Conservation (phyloP, 2,888 invertebrate species). For the Labia minor region DNA sequence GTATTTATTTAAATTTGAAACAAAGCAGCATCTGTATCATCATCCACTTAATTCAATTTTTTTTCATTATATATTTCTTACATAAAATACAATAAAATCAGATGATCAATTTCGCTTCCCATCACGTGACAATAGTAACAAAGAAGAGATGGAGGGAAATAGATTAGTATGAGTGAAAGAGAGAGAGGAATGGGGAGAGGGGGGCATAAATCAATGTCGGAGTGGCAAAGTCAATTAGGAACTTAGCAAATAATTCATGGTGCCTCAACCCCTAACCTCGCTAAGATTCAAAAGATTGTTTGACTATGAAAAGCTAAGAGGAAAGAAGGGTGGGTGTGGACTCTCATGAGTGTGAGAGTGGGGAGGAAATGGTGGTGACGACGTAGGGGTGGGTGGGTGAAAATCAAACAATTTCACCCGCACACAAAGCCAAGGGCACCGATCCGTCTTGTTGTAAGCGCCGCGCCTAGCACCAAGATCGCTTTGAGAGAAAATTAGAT, state of each 20-base stretch:
- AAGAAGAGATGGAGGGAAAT: not conserved
- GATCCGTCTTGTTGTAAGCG: not conserved
- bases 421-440: constrained; percentile 13
- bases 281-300: constrained; percentile 13
- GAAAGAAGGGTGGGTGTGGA: not conserved
- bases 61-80: too few relatives aligned
- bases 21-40: too few relatives aligned
- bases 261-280: not conserved
- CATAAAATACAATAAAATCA: too few relatives aligned
- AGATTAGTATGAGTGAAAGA: too few relatives aligned
- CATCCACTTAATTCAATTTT: too few relatives aligned
- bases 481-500: not conserved
- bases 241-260: constrained; percentile 24
- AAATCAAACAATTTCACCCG: not conserved
- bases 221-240: constrained; percentile 24
- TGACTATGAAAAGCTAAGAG: constrained; percentile 4
- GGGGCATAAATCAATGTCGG: constrained; percentile 8
- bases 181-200: not conserved
- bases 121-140: constrained; percentile 20
- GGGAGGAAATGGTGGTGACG: too few relatives aligned
- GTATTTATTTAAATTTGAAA: too few relatives aligned
- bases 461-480: not conserved
- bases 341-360: too few relatives aligned
- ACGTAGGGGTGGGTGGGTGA: not conserved
- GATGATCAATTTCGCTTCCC: constrained; percentile 26